Evolutionary conservation across 2,797 vertebrate genomes (phyloP).

Genomic region (Denticeps clupeoides): DNA sequence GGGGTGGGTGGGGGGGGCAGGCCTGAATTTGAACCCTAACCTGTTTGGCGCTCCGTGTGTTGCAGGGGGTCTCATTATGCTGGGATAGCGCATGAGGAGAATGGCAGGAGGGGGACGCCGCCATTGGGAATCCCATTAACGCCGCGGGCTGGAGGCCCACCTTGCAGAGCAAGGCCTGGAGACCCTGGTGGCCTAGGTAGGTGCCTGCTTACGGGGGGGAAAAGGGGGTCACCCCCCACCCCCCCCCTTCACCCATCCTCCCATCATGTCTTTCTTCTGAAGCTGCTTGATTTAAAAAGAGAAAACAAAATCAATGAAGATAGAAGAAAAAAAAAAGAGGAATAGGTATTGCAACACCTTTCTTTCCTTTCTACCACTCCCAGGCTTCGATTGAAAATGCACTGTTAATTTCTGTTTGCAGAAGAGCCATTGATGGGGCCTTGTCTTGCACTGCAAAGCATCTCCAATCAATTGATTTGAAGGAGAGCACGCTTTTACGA

Average conservation of each 20-base stretch:
- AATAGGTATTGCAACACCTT: conserved; percentile 22
- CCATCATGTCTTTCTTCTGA: too few relatives aligned
- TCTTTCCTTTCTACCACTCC: conserved; percentile 22
- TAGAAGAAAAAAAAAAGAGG: conserved; percentile 15
- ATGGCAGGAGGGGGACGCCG: conserved; percentile 8
- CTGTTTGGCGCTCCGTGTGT: conserved; percentile 30
- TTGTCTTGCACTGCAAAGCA: conserved; percentile 52
- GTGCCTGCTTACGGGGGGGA: conserved; percentile 26
- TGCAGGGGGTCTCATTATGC: conserved; percentile 34
- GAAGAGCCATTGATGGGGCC: conserved; percentile 64
- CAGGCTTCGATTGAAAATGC: conserved; percentile 50
- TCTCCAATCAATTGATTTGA: conserved; percentile 65
- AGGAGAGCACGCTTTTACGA: conserved; percentile 46
- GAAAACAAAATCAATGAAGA: not conserved
- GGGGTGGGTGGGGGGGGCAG: conserved; percentile 30
- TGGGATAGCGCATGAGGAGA: conserved; percentile 27
- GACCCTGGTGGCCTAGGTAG: conserved; percentile 44
- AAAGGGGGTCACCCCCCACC: conserved; percentile 6
- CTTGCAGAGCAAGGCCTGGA: conserved; percentile 11
- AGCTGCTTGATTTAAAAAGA: conserved; percentile 10
- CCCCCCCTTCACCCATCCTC: not conserved
- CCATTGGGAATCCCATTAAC: conserved; percentile 23
- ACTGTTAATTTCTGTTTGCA: conserved; percentile 65
- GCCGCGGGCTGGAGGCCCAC: conserved; percentile 23
- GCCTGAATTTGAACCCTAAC: conserved; percentile 28